Evolutionary conservation across 2,888 invertebrate genomes (phyloP).

Genomic region (Eubasilissa splendida): DNA sequence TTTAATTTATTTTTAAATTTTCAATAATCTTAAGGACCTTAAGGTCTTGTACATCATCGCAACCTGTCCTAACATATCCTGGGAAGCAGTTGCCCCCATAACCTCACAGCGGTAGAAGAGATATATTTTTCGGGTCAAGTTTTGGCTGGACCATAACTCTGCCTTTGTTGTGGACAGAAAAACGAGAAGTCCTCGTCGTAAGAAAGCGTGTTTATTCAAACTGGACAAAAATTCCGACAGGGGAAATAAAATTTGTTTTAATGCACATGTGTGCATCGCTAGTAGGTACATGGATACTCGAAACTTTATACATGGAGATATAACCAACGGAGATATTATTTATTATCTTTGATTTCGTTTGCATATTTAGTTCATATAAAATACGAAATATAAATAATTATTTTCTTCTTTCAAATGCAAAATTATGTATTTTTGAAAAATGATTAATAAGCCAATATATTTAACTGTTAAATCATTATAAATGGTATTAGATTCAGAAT

Average conservation of each 20-base stretch:
- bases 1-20: not conserved
- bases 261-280: not conserved
- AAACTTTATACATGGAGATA: too few relatives aligned
- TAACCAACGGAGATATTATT: too few relatives aligned
- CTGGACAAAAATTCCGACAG: constrained; percentile 18
- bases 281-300: too few relatives aligned
- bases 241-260: constrained; percentile 17
- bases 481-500: too few relatives aligned
- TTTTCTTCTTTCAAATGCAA: too few relatives aligned
- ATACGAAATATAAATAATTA: too few relatives aligned
- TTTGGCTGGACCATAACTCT: constrained; percentile 39
- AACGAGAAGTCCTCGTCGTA: constrained; percentile 27
- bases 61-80: constrained; percentile 21
- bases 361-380: too few relatives aligned
- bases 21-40: constrained; percentile 2
- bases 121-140: constrained; percentile 37
- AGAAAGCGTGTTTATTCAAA: constrained; percentile 39
- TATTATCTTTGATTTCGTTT: too few relatives aligned
- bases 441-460: too few relatives aligned
- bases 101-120: constrained; percentile 26
- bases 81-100: constrained; percentile 17
- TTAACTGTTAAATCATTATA: too few relatives aligned
- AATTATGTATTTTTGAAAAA: too few relatives aligned
- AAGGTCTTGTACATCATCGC: not conserved
- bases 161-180: constrained; percentile 33